Base-by-base conservation (phyloP, 2,888 invertebrate genomes). In the Cryptocephalus primarius region DNA sequence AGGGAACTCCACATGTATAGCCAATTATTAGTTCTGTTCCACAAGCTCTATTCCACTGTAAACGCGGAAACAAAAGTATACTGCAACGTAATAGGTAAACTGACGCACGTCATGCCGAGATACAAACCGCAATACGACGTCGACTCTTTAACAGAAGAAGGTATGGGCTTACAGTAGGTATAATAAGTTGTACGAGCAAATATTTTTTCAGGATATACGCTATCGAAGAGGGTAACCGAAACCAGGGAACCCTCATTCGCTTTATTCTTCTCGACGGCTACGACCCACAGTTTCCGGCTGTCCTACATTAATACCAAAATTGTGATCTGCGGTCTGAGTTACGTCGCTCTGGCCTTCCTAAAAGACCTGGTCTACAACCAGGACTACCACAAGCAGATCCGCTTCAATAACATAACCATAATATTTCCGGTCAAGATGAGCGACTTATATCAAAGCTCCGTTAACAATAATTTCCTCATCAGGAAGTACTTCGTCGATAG, bases 361-460 rank as follows among this genome's bases (percentile, higher is more conserved):
- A 81, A 83, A 58, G 66, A 73, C 11, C 63, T 85, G 11, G 64
- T 60, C 12, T 72, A 77, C 57, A 76, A 75, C 74, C 77, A 63
- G 54, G 60, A 53, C 32, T 12, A 13, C 11, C n/a, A 45, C 14
- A 57, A 53, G n/a, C 72, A 79, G 60, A 62, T 80, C 33, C 75
- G 75, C 0, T 86, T 84, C 64, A 79, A 79, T 45, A 85, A 86
- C 61, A 62, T 88, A 12, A 83, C 82, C 0, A 63, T 88, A 40
- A 74, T 88, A 2, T 82, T 83, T 0, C 76, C 22, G 3, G 2
- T 22, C 78, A 2, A 75, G 82, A 57, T 85, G 85, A 0, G 45
- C 77, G 9, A 68, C 70, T 0, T 71, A 72, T 50, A 53, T 61
- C 1, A 66, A 69, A 22, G 62, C 64, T 32, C 63, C 0, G 70